Base-by-base conservation (phyloP, 1,140 invertebrate species). In the Mylabris phalerata region DNA sequence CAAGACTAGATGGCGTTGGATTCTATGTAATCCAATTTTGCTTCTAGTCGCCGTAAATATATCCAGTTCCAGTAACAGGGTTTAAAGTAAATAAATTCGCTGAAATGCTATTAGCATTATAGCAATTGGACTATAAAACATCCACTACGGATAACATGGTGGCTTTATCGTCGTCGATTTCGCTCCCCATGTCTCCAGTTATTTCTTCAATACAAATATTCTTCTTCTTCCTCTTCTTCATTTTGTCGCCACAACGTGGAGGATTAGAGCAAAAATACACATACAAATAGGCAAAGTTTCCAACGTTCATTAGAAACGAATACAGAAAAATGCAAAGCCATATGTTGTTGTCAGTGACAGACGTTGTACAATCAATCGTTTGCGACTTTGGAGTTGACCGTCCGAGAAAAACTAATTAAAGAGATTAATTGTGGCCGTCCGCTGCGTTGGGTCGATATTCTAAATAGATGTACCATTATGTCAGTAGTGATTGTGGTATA, bases 361-460 rank as follows among this genome's bases (percentile, higher is more conserved):
- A 63, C 65, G 65, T 65, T 58, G 59, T 60, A 60, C 65, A 61
- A 69, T 69, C 67, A 67, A 69, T 69, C 64, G 58, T 57, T 60
- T 62, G 56, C 63, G 67, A 66, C 63, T 69, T 69, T 59, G 55
- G 63, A 64, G 58, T 63, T 56, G 60, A 52, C 55, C 49, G 65
- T 61, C 59, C 65, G 61, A 61, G 60, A 69, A 69, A 69, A 69
- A 69, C 67, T 69, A 69, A 69, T 69, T 69, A 69, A 66, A 69
- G 64, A 69, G 67, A 69, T 69, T 69, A 69, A 69, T 69, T 67
- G 67, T 63, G 63, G 61, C 50, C 57, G 44, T 55, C 46, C 45
- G 41, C 26, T 10, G 38, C 32, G 6, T 47, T 32, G 7, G 63
- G 65, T 69, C 65, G 65, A 69, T 69, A 67, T 69, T 69, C 63